Evolutionary conservation across 2,113 vertebrate species (phyloP).

Genomic region (Anguilla rostrata): DNA sequence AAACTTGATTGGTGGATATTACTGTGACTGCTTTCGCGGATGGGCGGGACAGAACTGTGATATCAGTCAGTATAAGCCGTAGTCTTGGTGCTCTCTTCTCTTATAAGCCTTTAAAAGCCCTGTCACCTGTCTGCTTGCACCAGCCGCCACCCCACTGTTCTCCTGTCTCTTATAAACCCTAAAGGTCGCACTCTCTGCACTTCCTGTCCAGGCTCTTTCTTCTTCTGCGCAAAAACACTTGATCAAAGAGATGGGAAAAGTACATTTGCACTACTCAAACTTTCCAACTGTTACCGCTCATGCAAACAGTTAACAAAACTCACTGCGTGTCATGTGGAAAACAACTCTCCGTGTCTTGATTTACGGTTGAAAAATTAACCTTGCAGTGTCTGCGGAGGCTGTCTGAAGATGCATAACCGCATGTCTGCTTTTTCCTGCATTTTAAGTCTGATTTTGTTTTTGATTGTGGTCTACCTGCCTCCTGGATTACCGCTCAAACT

Average conservation of each 20-base stretch:
- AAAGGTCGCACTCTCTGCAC: neutral
- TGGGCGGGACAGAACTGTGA: slow-evolving; percentile 96
- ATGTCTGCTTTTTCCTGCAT: neutral
- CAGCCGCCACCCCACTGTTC: neutral
- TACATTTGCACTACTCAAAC: neutral
- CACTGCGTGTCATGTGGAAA: neutral
- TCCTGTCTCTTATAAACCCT: neutral
- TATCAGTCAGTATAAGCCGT: slow-evolving; percentile 89
- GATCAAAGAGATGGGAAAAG: neutral
- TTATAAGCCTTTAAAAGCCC: neutral
- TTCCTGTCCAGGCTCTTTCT: neutral
- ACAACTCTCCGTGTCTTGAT: neutral
- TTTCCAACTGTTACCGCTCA: neutral
- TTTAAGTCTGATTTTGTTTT: neutral
- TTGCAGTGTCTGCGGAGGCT: neutral
- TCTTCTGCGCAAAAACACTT: neutral
- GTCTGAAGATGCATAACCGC: neutral
- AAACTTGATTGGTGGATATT: slow-evolving; percentile 99
- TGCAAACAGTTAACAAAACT: neutral
- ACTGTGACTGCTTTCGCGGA: slow-evolving; percentile 93
- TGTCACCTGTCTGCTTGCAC: neutral
- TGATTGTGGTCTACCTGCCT: neutral
- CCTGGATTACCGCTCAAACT: neutral
- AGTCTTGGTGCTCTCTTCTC: slow-evolving; percentile 4
- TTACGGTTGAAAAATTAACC: no score